Evolutionary conservation across 2,113 vertebrate species (phyloP).

Genomic region (Columba livia): DNA sequence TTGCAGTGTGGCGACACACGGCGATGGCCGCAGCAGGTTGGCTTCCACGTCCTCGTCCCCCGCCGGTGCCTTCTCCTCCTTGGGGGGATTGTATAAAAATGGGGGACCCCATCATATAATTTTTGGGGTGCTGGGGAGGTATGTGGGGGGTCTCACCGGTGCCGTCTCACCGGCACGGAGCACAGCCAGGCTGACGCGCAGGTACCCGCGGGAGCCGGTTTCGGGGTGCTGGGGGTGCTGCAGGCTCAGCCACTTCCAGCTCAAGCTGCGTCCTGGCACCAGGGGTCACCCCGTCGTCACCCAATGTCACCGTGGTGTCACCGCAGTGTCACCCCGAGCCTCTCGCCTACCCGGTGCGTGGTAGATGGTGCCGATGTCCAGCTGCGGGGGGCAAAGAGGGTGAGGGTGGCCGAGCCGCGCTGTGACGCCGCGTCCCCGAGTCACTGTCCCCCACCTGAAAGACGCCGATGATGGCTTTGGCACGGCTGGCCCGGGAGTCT

Average conservation of each 20-base stretch:
- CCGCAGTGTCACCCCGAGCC: neutral
- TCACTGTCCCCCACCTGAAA: neutral
- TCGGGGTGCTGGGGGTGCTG: neutral
- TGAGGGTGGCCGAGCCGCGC: rapidly evolving
- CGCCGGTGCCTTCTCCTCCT: slow-evolving; percentile 5
- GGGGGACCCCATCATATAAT: neutral
- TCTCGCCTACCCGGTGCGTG: neutral
- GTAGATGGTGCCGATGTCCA: slow-evolving; percentile 3
- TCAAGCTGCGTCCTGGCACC: slow-evolving; percentile 45
- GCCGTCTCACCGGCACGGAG: slow-evolving; percentile 46
- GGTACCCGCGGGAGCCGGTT: slow-evolving; percentile 43
- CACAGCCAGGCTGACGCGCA: slow-evolving; percentile 64
- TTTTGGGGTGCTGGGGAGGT: neutral
- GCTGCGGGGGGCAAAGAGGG: neutral
- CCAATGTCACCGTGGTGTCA: rapidly evolving
- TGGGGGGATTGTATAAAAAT: rapidly evolving
- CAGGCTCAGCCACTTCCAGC: slow-evolving; percentile 72
- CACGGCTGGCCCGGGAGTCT: neutral
- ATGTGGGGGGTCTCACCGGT: slow-evolving; percentile 22
- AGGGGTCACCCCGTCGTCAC: neutral
- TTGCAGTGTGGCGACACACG: neutral
- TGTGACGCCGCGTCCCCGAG: rapidly evolving
- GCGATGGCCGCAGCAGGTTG: no score
- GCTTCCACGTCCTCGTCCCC: no score
- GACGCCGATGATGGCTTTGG: neutral